phyloP scores from a whole-genome alignment of 2,888 invertebrate genomes.

The Sepioteuthis lessoniana region DNA sequence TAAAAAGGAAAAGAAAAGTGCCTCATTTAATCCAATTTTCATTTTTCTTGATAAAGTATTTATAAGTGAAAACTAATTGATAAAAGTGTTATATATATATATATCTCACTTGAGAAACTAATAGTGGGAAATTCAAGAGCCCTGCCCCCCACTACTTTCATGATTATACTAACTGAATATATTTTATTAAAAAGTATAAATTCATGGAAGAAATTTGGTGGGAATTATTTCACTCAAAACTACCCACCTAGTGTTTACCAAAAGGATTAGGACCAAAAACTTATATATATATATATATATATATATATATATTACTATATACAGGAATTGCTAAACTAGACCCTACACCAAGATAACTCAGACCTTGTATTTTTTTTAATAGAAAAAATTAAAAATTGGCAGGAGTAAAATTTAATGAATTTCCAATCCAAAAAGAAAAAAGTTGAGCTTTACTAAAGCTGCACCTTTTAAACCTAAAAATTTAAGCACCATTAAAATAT shows the following conservation, averaged over 20 bases:
- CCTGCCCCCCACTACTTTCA: too few relatives aligned
- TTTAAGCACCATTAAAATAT: conserved; percentile 10
- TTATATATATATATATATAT: background rate
- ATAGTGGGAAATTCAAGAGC: too few relatives aligned
- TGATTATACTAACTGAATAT: too few relatives aligned
- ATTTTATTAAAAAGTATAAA: background rate
- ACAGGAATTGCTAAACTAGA: background rate
- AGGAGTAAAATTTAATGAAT: background rate
- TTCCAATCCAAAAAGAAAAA: background rate
- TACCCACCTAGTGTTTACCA: background rate
- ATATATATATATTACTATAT: background rate
- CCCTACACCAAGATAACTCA: background rate
- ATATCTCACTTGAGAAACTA: too few relatives aligned
- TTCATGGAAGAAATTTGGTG: background rate
- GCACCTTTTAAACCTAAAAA: background rate
- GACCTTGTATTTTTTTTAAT: background rate
- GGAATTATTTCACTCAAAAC: background rate
- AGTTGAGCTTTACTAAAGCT: background rate
- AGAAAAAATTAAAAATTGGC: background rate
- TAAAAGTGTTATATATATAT: background rate
- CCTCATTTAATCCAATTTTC: background rate
- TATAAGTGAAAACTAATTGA: background rate
- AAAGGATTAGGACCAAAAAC: background rate
- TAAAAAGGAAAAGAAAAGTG: background rate
- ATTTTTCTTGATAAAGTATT: conserved; percentile 13